A percentile compares a stretch with the other conserved stretches of the same genome.
Conservation (phyloP, 2,888 invertebrate genomes). For the Scotopteryx bipunctaria region DNA sequence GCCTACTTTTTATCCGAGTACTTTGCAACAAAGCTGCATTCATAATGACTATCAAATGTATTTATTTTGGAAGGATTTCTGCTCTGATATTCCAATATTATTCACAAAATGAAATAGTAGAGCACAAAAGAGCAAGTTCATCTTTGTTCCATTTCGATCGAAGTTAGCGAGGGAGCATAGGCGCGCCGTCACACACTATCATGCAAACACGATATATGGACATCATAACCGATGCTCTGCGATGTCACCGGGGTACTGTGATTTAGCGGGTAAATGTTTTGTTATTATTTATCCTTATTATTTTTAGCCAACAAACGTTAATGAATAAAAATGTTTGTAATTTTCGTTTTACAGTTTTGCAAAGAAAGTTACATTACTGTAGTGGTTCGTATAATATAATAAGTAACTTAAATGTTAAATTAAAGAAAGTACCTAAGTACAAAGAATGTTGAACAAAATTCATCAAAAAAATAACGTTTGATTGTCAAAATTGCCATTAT, state of each 20-base stretch:
- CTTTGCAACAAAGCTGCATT: too few relatives aligned
- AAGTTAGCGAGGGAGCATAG: constrained; percentile 64
- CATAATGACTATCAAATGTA: too few relatives aligned
- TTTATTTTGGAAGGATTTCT: too few relatives aligned
- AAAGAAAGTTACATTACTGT: too few relatives aligned
- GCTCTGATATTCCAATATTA: background rate
- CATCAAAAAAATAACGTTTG: too few relatives aligned
- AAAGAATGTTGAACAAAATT: too few relatives aligned
- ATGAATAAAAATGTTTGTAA: constrained; percentile 3
- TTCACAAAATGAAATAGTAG: constrained; percentile 6
- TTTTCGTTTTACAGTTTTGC: background rate
- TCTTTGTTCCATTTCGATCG: constrained; percentile 45
- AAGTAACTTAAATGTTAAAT: too few relatives aligned
- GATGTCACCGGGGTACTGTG: constrained; percentile 34
- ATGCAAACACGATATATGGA: constrained; percentile 65
- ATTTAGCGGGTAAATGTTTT: constrained; percentile 19
- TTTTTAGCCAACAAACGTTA: too few relatives aligned
- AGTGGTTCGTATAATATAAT: too few relatives aligned
- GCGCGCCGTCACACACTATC: constrained; percentile 70
- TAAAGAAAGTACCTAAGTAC: too few relatives aligned
- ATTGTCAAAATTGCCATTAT: too few relatives aligned
- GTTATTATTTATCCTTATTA: background rate
- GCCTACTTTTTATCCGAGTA: too few relatives aligned
- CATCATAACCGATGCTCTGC: constrained; percentile 57
- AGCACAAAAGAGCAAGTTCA: constrained; percentile 54